These are phyloP conservation scores for Sterna hirundo DNA, from an alignment of 2,113 vertebrate species.

Conservation along the genomic window DNA sequence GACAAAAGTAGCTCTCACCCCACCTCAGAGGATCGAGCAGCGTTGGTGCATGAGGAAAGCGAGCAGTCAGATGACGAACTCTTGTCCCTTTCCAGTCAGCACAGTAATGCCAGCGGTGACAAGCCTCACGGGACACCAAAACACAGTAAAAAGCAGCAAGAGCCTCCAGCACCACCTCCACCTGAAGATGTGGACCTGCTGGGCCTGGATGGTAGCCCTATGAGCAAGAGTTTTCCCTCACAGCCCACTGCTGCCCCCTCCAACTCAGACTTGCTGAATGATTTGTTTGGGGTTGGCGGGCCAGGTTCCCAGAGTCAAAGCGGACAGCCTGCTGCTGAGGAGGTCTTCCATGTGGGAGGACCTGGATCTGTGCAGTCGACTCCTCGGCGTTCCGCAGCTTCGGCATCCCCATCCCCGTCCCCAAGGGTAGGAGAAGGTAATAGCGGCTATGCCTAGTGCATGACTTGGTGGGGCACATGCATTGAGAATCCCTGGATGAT, in stretches of 20 bases:
- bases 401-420: slow-evolving; percentile 84
- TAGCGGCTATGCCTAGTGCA: neutral
- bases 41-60: slow-evolving; percentile 88
- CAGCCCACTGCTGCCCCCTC: slow-evolving; percentile 76
- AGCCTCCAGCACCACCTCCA: slow-evolving; percentile 57
- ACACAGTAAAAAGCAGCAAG: slow-evolving; percentile 74
- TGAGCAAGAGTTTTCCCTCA: slow-evolving; percentile 70
- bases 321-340: slow-evolving; percentile 70
- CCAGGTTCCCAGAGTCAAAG: slow-evolving; percentile 49
- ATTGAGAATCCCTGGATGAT: neutral
- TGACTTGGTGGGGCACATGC: neutral
- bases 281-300: slow-evolving; percentile 84
- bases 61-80: slow-evolving; percentile 98
- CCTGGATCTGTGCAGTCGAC: slow-evolving; percentile 89
- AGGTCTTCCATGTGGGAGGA: slow-evolving; percentile 73
- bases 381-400: slow-evolving; percentile 81
- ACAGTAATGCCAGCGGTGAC: slow-evolving; percentile 82
- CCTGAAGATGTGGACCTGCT: slow-evolving; percentile 91
- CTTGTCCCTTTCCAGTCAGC: slow-evolving; percentile 94
- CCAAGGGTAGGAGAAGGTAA: slow-evolving; percentile 83
- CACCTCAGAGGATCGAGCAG: slow-evolving; percentile 82
- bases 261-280: slow-evolving; percentile 89
- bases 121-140: slow-evolving; percentile 73
- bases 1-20: slow-evolving; percentile 79
- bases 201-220: slow-evolving; percentile 82